Conservation (phyloP, 2,797 vertebrate genomes). For the Coranthus polyacanthus region DNA sequence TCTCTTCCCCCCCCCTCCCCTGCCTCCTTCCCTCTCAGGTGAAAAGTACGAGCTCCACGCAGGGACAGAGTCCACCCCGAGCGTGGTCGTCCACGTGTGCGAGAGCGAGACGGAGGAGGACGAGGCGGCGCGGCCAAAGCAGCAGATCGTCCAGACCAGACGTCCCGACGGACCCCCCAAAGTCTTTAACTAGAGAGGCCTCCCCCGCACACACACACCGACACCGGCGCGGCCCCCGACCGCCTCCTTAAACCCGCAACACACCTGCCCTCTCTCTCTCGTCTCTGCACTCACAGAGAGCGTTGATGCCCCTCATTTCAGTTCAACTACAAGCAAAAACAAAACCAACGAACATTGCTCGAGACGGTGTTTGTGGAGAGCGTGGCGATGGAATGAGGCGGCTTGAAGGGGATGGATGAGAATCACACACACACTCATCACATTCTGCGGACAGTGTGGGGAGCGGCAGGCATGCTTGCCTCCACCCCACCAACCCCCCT, state of each 20-base stretch:
- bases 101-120: constrained; percentile 93
- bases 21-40: constrained; percentile 81
- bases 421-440: constrained; percentile 80
- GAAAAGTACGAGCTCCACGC: constrained; percentile 98
- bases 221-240: constrained; percentile 59
- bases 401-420: constrained; percentile 78
- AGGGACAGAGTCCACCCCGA: constrained; percentile 96
- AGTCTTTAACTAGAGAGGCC: constrained; percentile 83
- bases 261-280: constrained; percentile 81
- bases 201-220: constrained; percentile 5
- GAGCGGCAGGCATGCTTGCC: constrained; percentile 61
- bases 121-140: constrained; percentile 91
- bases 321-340: constrained; percentile 83
- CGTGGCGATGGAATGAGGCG: constrained; percentile 78
- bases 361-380: constrained; percentile 77
- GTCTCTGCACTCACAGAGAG: constrained; percentile 83
- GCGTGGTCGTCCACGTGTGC: constrained; percentile 97
- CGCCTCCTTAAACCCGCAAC: constrained; percentile 69
- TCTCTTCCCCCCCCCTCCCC: too few species aligned
- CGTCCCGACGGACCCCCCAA: constrained; percentile 89
- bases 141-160: constrained; percentile 95
- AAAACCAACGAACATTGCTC: constrained; percentile 77
- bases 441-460: constrained; percentile 76
- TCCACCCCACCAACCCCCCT: constrained; percentile 58
- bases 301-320: constrained; percentile 86